Conservation (phyloP, 2,888 invertebrate species). For the Drosophila formosana region DNA sequence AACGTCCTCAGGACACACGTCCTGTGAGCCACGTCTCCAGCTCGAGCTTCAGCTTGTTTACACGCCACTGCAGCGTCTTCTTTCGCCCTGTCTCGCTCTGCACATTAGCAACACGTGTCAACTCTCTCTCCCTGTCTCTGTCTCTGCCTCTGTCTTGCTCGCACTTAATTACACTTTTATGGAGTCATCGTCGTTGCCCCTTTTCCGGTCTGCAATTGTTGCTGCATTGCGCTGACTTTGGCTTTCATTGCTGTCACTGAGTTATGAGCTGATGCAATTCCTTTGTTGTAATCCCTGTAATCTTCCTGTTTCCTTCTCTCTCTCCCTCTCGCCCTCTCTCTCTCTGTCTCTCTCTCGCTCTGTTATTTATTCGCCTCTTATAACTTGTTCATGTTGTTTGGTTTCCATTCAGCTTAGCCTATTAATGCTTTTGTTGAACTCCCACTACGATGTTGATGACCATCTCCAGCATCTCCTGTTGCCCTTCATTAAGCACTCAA, state of each 20-base stretch:
- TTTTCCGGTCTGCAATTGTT: slow-evolving; percentile 10
- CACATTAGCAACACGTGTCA: slow-evolving; percentile 77
- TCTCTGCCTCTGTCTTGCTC: slow-evolving; percentile 13
- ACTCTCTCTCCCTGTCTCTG: slow-evolving; percentile 17
- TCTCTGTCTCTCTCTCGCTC: not conserved
- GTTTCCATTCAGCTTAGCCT: slow-evolving; percentile 3
- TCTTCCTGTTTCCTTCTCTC: not conserved
- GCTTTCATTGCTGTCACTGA: slow-evolving; percentile 58
- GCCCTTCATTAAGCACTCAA: not conserved
- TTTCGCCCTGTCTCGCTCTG: not conserved
- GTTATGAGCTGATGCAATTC: slow-evolving; percentile 68
- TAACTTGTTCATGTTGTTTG: slow-evolving; percentile 8
- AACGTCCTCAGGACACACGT: slow-evolving; percentile 37
- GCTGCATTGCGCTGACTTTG: slow-evolving; percentile 48
- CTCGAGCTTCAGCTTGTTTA: slow-evolving; percentile 24
- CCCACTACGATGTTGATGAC: not conserved
- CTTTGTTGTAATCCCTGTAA: slow-evolving; percentile 20
- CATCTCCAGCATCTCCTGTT: not conserved
- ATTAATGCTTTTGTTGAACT: slow-evolving; percentile 2
- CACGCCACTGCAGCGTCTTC: not conserved
- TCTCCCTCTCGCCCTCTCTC: not conserved
- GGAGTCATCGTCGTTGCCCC: slow-evolving; percentile 42
- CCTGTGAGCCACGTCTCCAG: not conserved
- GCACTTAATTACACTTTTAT: slow-evolving; percentile 75
- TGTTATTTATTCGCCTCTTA: slow-evolving; percentile 25